Evolutionary conservation across 2,888 invertebrate genomes (phyloP).

Genomic region (Nymphalis c-album): DNA sequence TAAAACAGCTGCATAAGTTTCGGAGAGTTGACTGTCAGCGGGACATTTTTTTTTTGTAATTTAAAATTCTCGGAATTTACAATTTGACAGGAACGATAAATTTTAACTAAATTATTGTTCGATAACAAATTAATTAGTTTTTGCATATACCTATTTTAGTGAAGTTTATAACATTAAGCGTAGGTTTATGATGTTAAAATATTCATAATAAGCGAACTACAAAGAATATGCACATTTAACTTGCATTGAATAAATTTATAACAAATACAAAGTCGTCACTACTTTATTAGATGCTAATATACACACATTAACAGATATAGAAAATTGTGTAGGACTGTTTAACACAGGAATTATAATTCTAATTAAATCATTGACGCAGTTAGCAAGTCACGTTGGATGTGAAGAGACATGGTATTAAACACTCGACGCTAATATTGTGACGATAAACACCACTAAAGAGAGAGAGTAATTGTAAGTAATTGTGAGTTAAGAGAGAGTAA

Average conservation of each 20-base stretch:
- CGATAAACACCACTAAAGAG: neutral
- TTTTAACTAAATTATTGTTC: too few species aligned
- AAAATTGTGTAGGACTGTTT: neutral
- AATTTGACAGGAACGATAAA: too few species aligned
- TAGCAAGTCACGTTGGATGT: slow-evolving; percentile 19
- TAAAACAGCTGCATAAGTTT: neutral
- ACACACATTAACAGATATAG: neutral
- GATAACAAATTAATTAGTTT: too few species aligned
- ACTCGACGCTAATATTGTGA: slow-evolving; percentile 2
- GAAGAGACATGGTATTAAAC: slow-evolving; percentile 12
- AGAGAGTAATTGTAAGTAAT: too few species aligned
- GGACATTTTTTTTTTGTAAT: too few species aligned
- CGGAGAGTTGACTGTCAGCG: neutral
- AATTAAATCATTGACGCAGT: slow-evolving; percentile 23
- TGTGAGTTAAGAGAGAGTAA: too few species aligned
- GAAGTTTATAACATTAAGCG: too few species aligned
- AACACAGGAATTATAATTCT: slow-evolving; percentile 12
- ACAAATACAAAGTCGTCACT: slow-evolving; percentile 4
- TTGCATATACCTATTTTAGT: too few species aligned
- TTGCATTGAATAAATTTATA: neutral
- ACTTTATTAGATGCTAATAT: slow-evolving; percentile 1
- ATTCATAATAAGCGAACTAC: too few species aligned
- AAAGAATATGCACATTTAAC: too few species aligned
- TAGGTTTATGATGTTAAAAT: too few species aligned
- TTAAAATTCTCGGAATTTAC: neutral